A percentile compares a stretch with the other conserved stretches of the same genome.
These are phyloP conservation scores for Lepidocyrtoides sp. DNA, from an alignment of 2,888 invertebrate genomes.

Conservation along the genomic window DNA sequence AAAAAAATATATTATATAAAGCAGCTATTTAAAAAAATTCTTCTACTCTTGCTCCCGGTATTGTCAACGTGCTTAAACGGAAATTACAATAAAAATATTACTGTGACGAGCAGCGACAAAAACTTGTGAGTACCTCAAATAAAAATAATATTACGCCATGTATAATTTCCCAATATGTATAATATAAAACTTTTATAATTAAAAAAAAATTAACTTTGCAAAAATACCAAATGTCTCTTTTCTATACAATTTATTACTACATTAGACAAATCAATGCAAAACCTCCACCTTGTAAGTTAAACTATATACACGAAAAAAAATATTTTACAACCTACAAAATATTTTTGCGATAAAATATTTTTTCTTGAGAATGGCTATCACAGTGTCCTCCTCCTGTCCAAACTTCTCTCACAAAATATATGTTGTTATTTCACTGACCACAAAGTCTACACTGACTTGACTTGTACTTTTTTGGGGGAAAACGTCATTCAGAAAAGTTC, in stretches of 20 bases:
- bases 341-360: neutral
- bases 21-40: too few relatives aligned
- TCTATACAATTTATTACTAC: too few relatives aligned
- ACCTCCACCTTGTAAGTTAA: neutral
- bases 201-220: neutral
- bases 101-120: neutral
- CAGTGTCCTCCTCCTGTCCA: conserved; percentile 10
- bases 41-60: neutral
- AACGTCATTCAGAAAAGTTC: conserved; percentile 80
- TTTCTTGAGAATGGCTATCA: neutral
- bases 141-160: neutral
- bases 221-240: too few relatives aligned
- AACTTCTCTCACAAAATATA: conserved; percentile 53
- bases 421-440: conserved; percentile 81
- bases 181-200: too few relatives aligned
- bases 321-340: neutral
- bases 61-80: conserved; percentile 62
- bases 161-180: neutral
- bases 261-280: neutral
- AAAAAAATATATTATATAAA: neutral
- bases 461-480: conserved; percentile 70
- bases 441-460: conserved; percentile 79
- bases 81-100: conserved; percentile 28
- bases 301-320: neutral
- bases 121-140: neutral